These are phyloP conservation scores for Malthinus seriepunctatus DNA, from an alignment of 2,888 invertebrate species.

Conservation along the genomic window DNA sequence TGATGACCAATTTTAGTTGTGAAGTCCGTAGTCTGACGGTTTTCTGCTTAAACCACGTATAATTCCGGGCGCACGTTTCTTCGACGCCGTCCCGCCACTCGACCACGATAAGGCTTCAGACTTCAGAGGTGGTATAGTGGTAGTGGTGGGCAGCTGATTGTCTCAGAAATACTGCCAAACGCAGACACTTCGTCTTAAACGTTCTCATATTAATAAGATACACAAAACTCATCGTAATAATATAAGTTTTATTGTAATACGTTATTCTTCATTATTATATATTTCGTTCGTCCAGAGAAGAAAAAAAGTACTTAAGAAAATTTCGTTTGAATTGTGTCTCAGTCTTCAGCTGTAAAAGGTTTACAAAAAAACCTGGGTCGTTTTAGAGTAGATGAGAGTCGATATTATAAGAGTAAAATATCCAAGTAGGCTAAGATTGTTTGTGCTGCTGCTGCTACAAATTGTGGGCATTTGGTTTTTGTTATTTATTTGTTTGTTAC, in stretches of 20 bases:
- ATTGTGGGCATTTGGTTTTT: constrained; percentile 26
- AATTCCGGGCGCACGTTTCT: constrained; percentile 42
- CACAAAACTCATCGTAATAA: constrained; percentile 18
- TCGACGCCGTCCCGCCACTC: constrained; percentile 36
- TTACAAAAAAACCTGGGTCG: constrained; percentile 44
- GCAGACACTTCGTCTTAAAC: constrained; percentile 27
- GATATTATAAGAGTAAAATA: constrained; percentile 43
- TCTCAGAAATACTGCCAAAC: constrained; percentile 36
- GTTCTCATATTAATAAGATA: constrained; percentile 15
- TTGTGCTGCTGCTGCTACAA: constrained; percentile 41
- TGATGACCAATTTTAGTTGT: constrained; percentile 57
- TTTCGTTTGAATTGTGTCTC: constrained; percentile 34
- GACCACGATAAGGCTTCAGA: constrained; percentile 27
- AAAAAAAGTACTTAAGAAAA: constrained; percentile 44
- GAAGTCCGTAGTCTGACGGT: constrained; percentile 44
- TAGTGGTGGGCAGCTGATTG: constrained; percentile 39
- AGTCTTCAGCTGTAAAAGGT: constrained; percentile 42
- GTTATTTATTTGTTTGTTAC: constrained; percentile 15
- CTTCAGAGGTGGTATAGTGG: no score
- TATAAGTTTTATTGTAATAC: constrained; percentile 22
- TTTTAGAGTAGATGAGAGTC: constrained; percentile 43
- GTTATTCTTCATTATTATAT: constrained; percentile 22
- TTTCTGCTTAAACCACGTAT: constrained; percentile 43
- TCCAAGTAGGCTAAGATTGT: constrained; percentile 44
- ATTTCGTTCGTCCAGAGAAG: constrained; percentile 48